Conservation (phyloP, 2,113 vertebrate genomes). For the Oreochromis spilurus region DNA sequence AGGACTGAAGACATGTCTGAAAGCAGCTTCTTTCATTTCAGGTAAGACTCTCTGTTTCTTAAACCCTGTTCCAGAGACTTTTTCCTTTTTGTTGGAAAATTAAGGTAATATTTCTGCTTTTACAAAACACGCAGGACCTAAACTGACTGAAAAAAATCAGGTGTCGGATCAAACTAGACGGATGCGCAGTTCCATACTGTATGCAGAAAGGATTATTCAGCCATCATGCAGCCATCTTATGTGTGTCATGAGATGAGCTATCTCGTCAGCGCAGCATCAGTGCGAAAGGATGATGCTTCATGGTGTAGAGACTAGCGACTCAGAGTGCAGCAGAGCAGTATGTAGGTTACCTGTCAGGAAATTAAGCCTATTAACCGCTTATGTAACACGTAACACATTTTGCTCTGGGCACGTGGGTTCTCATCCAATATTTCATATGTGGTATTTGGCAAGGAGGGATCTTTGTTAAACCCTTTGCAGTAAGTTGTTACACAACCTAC, state of each 20-base stretch:
- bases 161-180: background rate
- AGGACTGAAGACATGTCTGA: slow-evolving; percentile 29
- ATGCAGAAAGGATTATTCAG: slow-evolving; percentile 2
- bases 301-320: background rate
- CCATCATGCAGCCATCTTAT: background rate
- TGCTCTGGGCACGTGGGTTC: background rate
- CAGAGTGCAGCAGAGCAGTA: slow-evolving; percentile 9
- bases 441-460: background rate
- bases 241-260: slow-evolving; percentile 1
- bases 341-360: slow-evolving; percentile 61
- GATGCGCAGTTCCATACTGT: background rate
- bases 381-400: slow-evolving; percentile 27
- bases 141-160: background rate
- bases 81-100: background rate
- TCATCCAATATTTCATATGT: background rate
- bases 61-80: background rate
- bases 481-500: background rate
- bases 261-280: background rate
- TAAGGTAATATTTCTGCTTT: background rate
- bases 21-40: slow-evolving; percentile 33
- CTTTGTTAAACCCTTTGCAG: background rate
- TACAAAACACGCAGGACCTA: background rate
- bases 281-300: slow-evolving; percentile 12
- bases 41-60: slow-evolving; percentile 33
- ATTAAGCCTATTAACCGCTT: slow-evolving; percentile 59